These are phyloP conservation scores for Alligator sinensis DNA, from an alignment of 2,113 vertebrate genomes.

Conservation along the genomic window DNA sequence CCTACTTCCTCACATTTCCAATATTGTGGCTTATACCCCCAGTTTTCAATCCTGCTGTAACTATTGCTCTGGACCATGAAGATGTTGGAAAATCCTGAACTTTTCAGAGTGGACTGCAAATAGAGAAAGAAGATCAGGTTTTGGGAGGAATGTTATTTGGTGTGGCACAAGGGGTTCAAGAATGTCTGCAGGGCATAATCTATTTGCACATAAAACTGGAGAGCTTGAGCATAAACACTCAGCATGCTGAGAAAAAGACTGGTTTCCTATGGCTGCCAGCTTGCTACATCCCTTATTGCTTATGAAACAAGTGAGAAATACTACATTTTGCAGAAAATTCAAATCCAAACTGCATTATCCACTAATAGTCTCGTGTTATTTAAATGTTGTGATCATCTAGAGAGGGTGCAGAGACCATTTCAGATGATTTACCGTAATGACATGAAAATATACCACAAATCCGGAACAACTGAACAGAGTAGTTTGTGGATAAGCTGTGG, in stretches of 20 bases:
- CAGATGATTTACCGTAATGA: not conserved
- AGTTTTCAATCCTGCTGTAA: not conserved
- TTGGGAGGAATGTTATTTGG: not conserved
- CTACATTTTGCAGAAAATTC: not conserved
- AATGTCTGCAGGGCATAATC: not conserved
- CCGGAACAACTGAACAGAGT: accelerated
- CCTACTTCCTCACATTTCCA: too few relatives aligned
- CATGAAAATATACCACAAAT: not conserved
- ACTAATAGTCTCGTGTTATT: not conserved
- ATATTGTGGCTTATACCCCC: too few relatives aligned
- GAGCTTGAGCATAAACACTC: accelerated
- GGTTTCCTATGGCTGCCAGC: not conserved
- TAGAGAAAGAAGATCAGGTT: not conserved
- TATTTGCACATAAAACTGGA: not conserved
- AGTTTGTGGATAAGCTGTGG: not conserved
- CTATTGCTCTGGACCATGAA: not conserved
- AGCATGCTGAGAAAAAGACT: not conserved
- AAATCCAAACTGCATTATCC: not conserved
- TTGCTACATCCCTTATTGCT: not conserved
- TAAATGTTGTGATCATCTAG: not conserved
- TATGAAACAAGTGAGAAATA: not conserved
- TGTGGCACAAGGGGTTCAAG: not conserved
- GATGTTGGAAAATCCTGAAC: not conserved
- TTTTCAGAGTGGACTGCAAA: not conserved
- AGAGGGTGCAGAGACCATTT: not conserved